Base-by-base conservation (phyloP, 2,113 vertebrate genomes). In the Garra rufa region DNA sequence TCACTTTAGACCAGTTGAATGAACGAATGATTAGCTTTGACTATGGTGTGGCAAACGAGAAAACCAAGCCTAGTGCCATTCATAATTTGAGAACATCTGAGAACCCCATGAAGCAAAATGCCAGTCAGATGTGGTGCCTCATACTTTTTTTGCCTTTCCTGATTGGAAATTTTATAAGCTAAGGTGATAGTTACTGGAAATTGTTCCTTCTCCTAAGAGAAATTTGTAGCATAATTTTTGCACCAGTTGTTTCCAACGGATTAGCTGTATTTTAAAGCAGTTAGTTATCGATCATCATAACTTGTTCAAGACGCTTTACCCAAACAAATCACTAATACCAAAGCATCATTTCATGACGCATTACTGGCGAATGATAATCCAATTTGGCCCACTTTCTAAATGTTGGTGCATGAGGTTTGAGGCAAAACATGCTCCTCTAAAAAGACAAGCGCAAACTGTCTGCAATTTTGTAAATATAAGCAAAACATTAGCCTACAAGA, bases 221-320 rank as follows among this genome's bases (percentile, higher is more conserved):
- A 67, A 81, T 81, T 19, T 67, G 59, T 81, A 81, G 78, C 9
- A 67, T 67, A 48, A 28, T 81, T 46, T 50, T 81, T 50, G 26
- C 15, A 28, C 78, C 61, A 48, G 78, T 69, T 67, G 43, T 81
- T 67, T 67, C 57, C 61, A 81, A 81, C 1, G 34, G 19, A 70
- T n/a, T 70, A 70, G 67, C 8, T 70, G 38, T 70, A 11, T 70
- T 43, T 70, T 70, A 41, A n/a, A 70, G 38, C 65, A 69, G 30
- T 6, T 69, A 69, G 65, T 38, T 34, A 69, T 69, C 41, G 65
- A 69, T 69, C 65, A 38, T 34, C 65, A 69, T 69, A 38, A 67
- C 5, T 69, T 69, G 55, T 69, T 69, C 17, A 21, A 69, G 65
- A 69, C 30, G 15, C 63, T 69, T 4, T 70, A 70, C 13, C 63